Percentiles rank a stretch among this genome's conserved stretches.
These are phyloP conservation scores for Atethmia centrago DNA, from an alignment of 2,888 invertebrate genomes.

Conservation along the genomic window DNA sequence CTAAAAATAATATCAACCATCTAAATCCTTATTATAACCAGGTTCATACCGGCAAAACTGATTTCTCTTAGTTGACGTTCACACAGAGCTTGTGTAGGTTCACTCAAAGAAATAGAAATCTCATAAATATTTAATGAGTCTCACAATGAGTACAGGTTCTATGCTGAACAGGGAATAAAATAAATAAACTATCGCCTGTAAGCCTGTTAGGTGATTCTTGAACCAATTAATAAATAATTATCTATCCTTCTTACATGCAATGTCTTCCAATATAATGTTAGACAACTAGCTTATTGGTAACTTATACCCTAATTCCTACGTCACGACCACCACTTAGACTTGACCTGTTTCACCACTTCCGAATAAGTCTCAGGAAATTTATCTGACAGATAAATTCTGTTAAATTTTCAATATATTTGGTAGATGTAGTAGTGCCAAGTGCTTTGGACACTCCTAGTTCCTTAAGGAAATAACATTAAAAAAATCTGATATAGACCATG, in stretches of 20 bases:
- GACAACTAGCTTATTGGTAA: background rate
- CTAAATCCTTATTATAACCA: background rate
- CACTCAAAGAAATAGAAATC: conserved; percentile 27
- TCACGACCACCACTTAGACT: background rate
- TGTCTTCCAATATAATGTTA: background rate
- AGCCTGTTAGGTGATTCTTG: background rate
- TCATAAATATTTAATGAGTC: conserved; percentile 38
- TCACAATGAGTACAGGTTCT: background rate
- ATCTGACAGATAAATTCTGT: background rate
- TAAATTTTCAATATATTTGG: background rate
- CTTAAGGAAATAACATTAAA: background rate
- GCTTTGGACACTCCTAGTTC: background rate
- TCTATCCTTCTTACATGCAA: background rate
- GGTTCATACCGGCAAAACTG: background rate
- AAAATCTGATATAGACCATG: background rate
- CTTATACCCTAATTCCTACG: background rate
- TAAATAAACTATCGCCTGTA: conserved; percentile 21
- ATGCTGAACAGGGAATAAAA: conserved; percentile 15
- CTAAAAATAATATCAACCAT: background rate
- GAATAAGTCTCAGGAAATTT: background rate
- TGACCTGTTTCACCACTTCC: too few species aligned
- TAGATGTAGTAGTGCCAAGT: background rate
- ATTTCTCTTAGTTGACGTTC: conserved; percentile 13
- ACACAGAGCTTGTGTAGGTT: conserved; percentile 21
- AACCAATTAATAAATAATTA: background rate